These are phyloP conservation scores for Oligia strigilis DNA, from an alignment of 2,888 invertebrate genomes.

Conservation along the genomic window DNA sequence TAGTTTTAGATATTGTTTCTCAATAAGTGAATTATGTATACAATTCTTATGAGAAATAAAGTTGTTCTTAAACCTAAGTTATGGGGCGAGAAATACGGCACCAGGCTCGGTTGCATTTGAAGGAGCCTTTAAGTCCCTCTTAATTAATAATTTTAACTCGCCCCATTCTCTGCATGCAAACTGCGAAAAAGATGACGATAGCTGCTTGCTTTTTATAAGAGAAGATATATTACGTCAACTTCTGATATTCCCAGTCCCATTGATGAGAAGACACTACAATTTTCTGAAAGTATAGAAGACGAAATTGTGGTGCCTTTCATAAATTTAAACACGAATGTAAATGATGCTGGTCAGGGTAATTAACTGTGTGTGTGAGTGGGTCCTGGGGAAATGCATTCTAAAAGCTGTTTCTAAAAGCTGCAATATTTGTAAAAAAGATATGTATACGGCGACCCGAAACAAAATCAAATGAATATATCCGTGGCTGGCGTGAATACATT, in stretches of 20 bases:
- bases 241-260: constrained; percentile 21
- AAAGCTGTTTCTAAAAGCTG: constrained; percentile 14
- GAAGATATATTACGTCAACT: constrained; percentile 14
- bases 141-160: constrained; percentile 60
- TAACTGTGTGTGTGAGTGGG: constrained; percentile 22
- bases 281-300: constrained; percentile 11
- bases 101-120: constrained; percentile 62
- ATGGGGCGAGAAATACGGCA: constrained; percentile 58
- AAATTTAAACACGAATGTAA: background rate
- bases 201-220: constrained; percentile 10
- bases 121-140: constrained; percentile 59
- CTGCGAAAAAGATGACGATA: constrained; percentile 56
- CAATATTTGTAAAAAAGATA: constrained; percentile 17
- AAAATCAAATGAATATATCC: constrained; percentile 11
- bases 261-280: constrained; percentile 13
- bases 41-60: too few relatives aligned
- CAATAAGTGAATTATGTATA: too few relatives aligned
- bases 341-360: constrained; percentile 21
- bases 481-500: too few relatives aligned
- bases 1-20: too few relatives aligned
- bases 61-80: constrained; percentile 28
- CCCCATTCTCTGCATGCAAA: constrained; percentile 48
- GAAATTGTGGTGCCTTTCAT: constrained; percentile 23
- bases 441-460: constrained; percentile 5
- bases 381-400: constrained; percentile 8